Conservation (phyloP, 2,888 invertebrate genomes). For the Caenorhabditis sp. region DNA sequence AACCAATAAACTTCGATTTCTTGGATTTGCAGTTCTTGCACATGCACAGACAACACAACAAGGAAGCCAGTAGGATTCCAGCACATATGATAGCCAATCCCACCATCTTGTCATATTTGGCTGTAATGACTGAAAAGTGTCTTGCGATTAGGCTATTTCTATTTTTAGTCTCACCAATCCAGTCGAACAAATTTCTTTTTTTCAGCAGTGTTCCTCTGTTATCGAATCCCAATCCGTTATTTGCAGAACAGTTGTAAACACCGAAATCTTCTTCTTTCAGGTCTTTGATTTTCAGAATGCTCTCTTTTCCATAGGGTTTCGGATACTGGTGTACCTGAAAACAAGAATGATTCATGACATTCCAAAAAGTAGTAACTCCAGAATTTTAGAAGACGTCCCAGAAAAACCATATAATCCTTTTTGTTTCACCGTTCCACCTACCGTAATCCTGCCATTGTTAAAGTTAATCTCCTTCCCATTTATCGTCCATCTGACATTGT, state of each 20-base stretch:
- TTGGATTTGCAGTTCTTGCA: conserved; percentile 61
- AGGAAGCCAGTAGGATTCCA: conserved; percentile 58
- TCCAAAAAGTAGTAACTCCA: too few relatives aligned
- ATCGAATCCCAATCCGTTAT: conserved; percentile 79
- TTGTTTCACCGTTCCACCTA: conserved; percentile 3
- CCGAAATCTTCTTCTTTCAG: conserved; percentile 80
- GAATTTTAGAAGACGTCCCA: too few relatives aligned
- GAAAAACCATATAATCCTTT: background rate
- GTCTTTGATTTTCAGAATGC: conserved; percentile 77
- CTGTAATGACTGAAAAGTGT: conserved; percentile 56
- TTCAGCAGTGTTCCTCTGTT: conserved; percentile 61
- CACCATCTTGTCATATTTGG: conserved; percentile 58
- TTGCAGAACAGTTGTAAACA: conserved; percentile 82
- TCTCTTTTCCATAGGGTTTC: conserved; percentile 78
- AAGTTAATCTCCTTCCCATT: conserved; percentile 77
- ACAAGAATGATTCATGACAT: background rate
- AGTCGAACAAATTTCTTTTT: conserved; percentile 67
- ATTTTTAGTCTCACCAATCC: conserved; percentile 50
- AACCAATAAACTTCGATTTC: conserved; percentile 72
- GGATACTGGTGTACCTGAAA: conserved; percentile 77
- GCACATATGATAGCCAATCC: conserved; percentile 63
- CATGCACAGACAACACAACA: conserved; percentile 68
- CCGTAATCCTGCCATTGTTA: conserved; percentile 74
- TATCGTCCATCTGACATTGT: conserved; percentile 76
- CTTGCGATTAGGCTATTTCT: background rate